These are phyloP conservation scores for Thalassaphorura encarpata DNA, from an alignment of 1,140 invertebrate genomes.

Conservation along the genomic window DNA sequence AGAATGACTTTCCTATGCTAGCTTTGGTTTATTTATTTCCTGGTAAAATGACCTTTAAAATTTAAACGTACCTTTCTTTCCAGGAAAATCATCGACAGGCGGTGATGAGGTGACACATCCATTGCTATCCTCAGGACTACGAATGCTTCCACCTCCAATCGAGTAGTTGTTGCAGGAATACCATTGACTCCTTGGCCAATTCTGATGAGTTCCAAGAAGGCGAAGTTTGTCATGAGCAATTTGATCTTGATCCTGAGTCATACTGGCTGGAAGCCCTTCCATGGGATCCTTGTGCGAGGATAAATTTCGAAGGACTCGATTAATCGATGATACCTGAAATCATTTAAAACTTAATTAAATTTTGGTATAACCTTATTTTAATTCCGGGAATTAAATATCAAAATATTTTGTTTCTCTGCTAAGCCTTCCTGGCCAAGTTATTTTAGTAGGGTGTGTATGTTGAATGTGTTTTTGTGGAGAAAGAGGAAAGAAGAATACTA, in stretches of 20 bases:
- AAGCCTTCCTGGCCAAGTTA: not conserved
- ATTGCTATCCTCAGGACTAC: constrained; percentile 31
- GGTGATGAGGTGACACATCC: constrained; percentile 30
- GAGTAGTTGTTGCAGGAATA: constrained; percentile 27
- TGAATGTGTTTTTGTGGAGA: not conserved
- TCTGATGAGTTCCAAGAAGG: constrained; percentile 24
- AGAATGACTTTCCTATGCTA: too few species aligned
- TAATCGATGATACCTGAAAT: constrained; percentile 89
- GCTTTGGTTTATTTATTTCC: too few species aligned
- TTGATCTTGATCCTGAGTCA: constrained; percentile 23
- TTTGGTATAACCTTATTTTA: too few species aligned
- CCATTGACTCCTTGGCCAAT: constrained; percentile 30
- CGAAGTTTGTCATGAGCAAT: constrained; percentile 33
- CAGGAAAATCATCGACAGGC: constrained; percentile 24
- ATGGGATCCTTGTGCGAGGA: constrained; percentile 72
- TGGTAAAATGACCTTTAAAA: too few species aligned
- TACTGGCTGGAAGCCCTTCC: constrained; percentile 12
- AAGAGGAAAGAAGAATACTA: not conserved
- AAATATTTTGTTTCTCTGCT: too few species aligned
- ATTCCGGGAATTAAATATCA: too few species aligned
- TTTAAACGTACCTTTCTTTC: constrained; percentile 32
- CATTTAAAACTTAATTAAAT: not conserved
- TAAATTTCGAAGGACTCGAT: constrained; percentile 89
- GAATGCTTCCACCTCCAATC: not conserved
- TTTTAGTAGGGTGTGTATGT: not conserved